These are phyloP conservation scores for Limonius californicus DNA, from an alignment of 1,140 invertebrate species.

Conservation along the genomic window DNA sequence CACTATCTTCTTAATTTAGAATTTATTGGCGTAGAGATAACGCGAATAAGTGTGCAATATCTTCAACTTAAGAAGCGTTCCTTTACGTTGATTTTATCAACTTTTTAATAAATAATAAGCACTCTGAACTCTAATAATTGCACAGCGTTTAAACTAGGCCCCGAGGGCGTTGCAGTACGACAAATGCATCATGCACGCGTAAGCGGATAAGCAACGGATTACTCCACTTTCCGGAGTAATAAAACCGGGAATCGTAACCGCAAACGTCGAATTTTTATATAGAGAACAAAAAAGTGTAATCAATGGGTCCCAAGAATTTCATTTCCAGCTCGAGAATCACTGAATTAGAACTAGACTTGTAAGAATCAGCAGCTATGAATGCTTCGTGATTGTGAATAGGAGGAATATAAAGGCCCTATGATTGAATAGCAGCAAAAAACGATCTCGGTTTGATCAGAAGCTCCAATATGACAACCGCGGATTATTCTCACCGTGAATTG, in stretches of 20 bases:
- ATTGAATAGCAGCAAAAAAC: slow-evolving; percentile 11
- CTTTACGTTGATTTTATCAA: not conserved
- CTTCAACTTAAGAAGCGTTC: slow-evolving; percentile 14
- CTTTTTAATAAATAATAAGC: not conserved
- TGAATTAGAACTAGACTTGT: slow-evolving; percentile 11
- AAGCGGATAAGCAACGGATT: too few species aligned
- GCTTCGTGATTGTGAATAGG: slow-evolving; percentile 9
- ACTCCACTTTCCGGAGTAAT: too few species aligned
- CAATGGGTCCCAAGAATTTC: slow-evolving; percentile 3
- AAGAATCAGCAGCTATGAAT: slow-evolving; percentile 12
- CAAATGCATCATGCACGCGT: not conserved
- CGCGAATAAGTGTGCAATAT: slow-evolving; percentile 24
- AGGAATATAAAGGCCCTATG: slow-evolving; percentile 11
- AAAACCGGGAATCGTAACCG: too few species aligned
- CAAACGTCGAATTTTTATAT: too few species aligned
- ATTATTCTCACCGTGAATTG: slow-evolving; percentile 12
- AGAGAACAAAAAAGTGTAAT: not conserved
- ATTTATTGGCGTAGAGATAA: slow-evolving; percentile 29
- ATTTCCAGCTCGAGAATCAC: slow-evolving; percentile 3
- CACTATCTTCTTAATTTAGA: slow-evolving; percentile 28
- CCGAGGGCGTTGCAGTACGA: not conserved
- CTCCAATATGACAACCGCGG: slow-evolving; percentile 10
- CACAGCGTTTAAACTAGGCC: not conserved
- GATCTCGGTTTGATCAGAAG: slow-evolving; percentile 13
- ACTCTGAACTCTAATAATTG: not conserved